Conservation (phyloP, 1,140 invertebrate genomes). For the Holcopasites calliopsidis region DNA sequence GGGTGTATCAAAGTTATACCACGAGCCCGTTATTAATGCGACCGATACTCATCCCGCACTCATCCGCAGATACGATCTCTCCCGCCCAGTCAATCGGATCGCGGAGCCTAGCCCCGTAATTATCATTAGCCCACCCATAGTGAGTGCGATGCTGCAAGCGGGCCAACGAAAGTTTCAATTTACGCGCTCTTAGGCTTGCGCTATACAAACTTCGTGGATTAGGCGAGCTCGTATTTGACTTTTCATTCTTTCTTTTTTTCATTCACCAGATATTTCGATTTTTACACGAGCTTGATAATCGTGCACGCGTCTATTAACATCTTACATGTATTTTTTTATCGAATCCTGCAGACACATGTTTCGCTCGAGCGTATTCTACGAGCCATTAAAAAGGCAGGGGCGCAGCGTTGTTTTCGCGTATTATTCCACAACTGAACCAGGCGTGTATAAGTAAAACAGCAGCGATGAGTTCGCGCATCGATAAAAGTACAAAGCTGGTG, state of each 20-base stretch:
- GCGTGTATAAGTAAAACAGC: too few species aligned
- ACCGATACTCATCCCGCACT: conserved; percentile 65
- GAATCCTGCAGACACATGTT: neutral
- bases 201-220: conserved; percentile 15
- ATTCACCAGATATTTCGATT: neutral
- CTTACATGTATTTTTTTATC: neutral
- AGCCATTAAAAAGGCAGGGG: too few species aligned
- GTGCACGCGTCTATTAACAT: too few species aligned
- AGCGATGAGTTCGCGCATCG: too few species aligned
- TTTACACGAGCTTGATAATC: neutral
- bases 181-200: conserved; percentile 39
- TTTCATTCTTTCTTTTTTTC: neutral
- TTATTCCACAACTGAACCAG: too few species aligned
- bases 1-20: conserved; percentile 49
- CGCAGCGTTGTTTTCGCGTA: too few species aligned
- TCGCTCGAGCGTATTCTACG: too few species aligned
- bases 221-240: neutral
- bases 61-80: conserved; percentile 69
- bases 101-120: conserved; percentile 68
- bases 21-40: conserved; percentile 65
- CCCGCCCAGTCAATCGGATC: conserved; percentile 74
- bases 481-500: too few species aligned
- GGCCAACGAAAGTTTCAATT: conserved; percentile 66
- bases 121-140: conserved; percentile 73
- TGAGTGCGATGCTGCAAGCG: conserved; percentile 51